Conservation (phyloP, 2,888 invertebrate genomes). For the Uloborus plumipes region DNA sequence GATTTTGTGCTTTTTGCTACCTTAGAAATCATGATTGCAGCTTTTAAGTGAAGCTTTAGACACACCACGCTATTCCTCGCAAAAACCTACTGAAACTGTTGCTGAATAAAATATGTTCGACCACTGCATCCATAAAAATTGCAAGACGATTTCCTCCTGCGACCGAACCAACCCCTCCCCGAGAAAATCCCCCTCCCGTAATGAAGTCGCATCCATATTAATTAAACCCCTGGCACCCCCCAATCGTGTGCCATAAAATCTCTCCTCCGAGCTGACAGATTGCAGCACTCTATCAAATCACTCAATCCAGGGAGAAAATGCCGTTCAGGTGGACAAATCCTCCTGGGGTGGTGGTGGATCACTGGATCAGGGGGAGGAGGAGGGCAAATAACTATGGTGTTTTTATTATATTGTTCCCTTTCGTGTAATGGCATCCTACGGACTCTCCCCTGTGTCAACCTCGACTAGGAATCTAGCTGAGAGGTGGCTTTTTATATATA, state of each 20-base stretch:
- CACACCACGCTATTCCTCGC: too few species aligned
- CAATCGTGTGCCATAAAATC: not conserved
- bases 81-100: too few species aligned
- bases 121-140: too few species aligned
- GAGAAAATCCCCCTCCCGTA: too few species aligned
- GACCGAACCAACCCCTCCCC: too few species aligned
- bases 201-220: slow-evolving; percentile 47
- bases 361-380: not conserved
- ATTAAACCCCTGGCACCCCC: slow-evolving; percentile 31
- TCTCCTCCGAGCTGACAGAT: slow-evolving; percentile 40
- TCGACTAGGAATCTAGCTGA: not conserved
- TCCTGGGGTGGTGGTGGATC: slow-evolving; percentile 1
- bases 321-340: slow-evolving; percentile 41
- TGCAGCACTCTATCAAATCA: slow-evolving; percentile 47
- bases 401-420: slow-evolving; percentile 28
- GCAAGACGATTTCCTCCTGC: too few species aligned
- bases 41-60: too few species aligned
- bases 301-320: slow-evolving; percentile 6
- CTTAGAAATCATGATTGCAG: too few species aligned
- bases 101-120: too few species aligned
- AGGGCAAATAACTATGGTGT: slow-evolving; percentile 1
- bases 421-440: slow-evolving; percentile 14
- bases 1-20: too few species aligned
- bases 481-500: not conserved
- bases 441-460: slow-evolving; percentile 26